Percentiles rank a stretch among this genome's conserved stretches.
Evolutionary conservation across 2,113 vertebrate genomes (phyloP).

Genomic region (Lophius piscatorius): DNA sequence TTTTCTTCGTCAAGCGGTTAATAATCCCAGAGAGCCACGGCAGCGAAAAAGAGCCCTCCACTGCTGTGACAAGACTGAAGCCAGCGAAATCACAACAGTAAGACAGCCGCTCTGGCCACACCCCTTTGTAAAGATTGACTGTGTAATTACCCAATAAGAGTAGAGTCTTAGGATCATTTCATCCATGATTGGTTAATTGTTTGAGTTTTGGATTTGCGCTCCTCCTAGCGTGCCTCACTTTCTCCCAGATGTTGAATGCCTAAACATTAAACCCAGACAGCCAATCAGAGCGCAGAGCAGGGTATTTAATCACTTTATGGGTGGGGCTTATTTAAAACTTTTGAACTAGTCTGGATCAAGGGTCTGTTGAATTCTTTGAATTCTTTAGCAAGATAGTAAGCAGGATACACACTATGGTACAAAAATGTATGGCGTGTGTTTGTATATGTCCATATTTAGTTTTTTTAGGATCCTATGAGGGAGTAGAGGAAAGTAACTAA

Average conservation of each 20-base stretch:
- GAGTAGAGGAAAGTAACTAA: too few relatives aligned
- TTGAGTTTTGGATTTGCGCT: not conserved
- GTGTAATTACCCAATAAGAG: conserved; percentile 54
- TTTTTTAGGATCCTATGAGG: too few relatives aligned
- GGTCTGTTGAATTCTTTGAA: too few relatives aligned
- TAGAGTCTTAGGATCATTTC: fast-evolving
- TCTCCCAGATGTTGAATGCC: conserved; percentile 69
- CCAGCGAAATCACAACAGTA: conserved; percentile 65
- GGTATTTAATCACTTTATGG: conserved; percentile 28
- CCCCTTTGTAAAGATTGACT: conserved; percentile 54
- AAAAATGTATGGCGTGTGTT: too few relatives aligned
- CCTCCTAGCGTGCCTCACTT: conserved; percentile 41
- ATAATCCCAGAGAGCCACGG: conserved; percentile 68
- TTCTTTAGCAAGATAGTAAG: too few relatives aligned
- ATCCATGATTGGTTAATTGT: conserved; percentile 35
- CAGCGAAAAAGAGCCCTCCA: conserved; percentile 45
- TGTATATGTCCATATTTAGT: too few relatives aligned
- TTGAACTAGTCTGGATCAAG: too few relatives aligned
- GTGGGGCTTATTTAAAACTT: conserved; percentile 12
- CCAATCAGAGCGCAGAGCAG: conserved; percentile 53
- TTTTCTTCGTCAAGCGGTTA: conserved; percentile 43
- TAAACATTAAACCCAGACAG: conserved; percentile 15
- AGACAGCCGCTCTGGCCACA: conserved; percentile 35
- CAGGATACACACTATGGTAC: too few relatives aligned
- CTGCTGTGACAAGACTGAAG: conserved; percentile 55